Evolutionary conservation across 2,113 vertebrate genomes (phyloP).

Genomic region (Notarius quadriscutis): DNA sequence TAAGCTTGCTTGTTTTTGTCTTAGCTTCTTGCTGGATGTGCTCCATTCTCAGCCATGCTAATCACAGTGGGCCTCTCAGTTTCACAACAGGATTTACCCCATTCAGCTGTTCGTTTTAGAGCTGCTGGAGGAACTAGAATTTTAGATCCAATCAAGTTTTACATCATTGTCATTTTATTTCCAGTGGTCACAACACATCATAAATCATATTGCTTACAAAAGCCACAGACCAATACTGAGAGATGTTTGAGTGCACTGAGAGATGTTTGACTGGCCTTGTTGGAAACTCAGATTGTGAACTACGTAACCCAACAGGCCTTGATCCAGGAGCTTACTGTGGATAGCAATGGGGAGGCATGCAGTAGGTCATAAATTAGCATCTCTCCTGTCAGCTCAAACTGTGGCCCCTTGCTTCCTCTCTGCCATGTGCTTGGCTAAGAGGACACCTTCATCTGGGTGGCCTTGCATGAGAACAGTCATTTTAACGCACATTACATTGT

Average conservation of each 20-base stretch:
- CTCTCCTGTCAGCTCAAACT: constrained; percentile 27
- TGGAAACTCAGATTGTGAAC: constrained; percentile 34
- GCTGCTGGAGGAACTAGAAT: constrained; percentile 11
- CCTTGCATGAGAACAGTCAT: constrained; percentile 8
- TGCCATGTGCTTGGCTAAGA: constrained; percentile 32
- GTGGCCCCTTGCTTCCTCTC: constrained; percentile 44
- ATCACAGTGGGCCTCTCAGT: constrained; percentile 24
- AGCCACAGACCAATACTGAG: not conserved
- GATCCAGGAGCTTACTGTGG: not conserved
- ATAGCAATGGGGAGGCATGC: constrained; percentile 28
- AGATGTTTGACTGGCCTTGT: constrained; percentile 31
- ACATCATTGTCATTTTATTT: constrained; percentile 17
- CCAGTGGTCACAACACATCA: not conserved
- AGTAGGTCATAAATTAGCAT: constrained; percentile 54
- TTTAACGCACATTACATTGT: constrained; percentile 35
- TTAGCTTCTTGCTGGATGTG: constrained; percentile 5
- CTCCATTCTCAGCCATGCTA: constrained; percentile 26
- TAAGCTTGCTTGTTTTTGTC: constrained; percentile 29
- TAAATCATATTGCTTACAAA: constrained; percentile 7
- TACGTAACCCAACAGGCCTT: constrained; percentile 34
- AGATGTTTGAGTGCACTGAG: constrained; percentile 13
- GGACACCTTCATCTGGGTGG: constrained; percentile 22
- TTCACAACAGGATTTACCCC: constrained; percentile 42
- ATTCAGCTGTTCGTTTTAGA: constrained; percentile 36
- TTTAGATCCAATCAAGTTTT: not conserved